Evolutionary conservation across 2,113 vertebrate genomes (phyloP).

Genomic region (Siphamia tubifer): DNA sequence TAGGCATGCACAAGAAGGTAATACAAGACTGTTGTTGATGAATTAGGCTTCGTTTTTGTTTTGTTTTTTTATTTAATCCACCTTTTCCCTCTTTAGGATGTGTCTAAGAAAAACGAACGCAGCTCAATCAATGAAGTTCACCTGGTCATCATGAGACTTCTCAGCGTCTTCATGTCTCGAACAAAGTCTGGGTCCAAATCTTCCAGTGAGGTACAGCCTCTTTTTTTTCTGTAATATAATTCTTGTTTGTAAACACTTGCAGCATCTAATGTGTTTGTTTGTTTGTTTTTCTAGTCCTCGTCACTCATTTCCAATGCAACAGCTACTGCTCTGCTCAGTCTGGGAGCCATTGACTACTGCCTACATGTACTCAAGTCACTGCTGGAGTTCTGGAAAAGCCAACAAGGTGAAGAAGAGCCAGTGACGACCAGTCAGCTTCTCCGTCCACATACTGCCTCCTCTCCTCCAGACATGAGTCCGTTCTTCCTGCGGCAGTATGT

Average conservation of each 20-base stretch:
- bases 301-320: constrained; percentile 98
- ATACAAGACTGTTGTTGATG: background rate
- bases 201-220: constrained; percentile 90
- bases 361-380: constrained; percentile 95
- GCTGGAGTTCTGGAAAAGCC: constrained; percentile 96
- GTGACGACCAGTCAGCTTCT: constrained; percentile 91
- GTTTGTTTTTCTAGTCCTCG: constrained; percentile 83
- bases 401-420: constrained; percentile 95
- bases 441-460: constrained; percentile 92
- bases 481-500: constrained; percentile 98
- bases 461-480: constrained; percentile 98
- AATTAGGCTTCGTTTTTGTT: background rate
- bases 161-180: constrained; percentile 98
- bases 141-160: constrained; percentile 95
- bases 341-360: constrained; percentile 96
- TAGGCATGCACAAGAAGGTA: constrained; percentile 96
- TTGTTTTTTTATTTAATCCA: background rate
- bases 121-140: constrained; percentile 94
- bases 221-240: background rate
- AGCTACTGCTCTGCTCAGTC: constrained; percentile 92
- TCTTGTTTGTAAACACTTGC: background rate
- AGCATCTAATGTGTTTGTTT: constrained; percentile 25
- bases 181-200: constrained; percentile 98
- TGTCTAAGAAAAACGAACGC: constrained; percentile 95
- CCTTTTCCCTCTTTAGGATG: constrained; percentile 80